Evolutionary conservation across 2,113 vertebrate genomes (phyloP).

Genomic region (Pterocles burchelli): DNA sequence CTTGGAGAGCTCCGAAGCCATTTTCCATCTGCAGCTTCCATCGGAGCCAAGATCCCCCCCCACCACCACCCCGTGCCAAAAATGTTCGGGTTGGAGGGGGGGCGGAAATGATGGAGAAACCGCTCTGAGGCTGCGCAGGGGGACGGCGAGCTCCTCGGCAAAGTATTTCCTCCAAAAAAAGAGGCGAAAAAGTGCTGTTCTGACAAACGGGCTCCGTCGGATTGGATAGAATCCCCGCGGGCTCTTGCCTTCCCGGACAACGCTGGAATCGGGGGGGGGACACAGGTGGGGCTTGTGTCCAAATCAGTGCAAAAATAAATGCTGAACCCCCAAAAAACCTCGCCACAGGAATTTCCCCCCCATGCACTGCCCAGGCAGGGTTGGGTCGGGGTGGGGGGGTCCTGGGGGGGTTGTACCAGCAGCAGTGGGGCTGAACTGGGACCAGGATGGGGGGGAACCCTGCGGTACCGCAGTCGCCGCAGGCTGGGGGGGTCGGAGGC

Average conservation of each 20-base stretch:
- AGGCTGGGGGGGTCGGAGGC: neutral
- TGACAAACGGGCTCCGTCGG: neutral
- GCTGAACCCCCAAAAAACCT: neutral
- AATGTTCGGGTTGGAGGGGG: neutral
- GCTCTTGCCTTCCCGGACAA: neutral
- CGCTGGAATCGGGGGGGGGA: neutral
- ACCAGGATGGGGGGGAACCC: neutral
- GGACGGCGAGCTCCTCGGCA: neutral
- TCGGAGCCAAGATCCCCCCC: neutral
- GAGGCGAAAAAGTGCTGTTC: neutral
- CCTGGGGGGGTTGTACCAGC: rapidly evolving
- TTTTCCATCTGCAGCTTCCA: neutral
- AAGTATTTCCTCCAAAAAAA: neutral
- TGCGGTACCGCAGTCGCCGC: neutral
- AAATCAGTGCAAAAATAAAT: neutral
- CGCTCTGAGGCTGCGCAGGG: neutral
- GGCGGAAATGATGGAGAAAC: neutral
- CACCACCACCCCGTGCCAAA: neutral
- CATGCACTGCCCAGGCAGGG: rapidly evolving
- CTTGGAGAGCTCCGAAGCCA: neutral
- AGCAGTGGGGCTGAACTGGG: neutral
- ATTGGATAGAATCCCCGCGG: conserved; percentile 8
- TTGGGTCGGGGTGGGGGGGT: neutral
- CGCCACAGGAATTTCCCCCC: conserved; percentile 37
- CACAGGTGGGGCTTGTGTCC: neutral